Percentiles rank a stretch among this genome's conserved stretches.
These are phyloP conservation scores for Rhagium mordax DNA, from an alignment of 2,888 invertebrate species.

Conservation along the genomic window DNA sequence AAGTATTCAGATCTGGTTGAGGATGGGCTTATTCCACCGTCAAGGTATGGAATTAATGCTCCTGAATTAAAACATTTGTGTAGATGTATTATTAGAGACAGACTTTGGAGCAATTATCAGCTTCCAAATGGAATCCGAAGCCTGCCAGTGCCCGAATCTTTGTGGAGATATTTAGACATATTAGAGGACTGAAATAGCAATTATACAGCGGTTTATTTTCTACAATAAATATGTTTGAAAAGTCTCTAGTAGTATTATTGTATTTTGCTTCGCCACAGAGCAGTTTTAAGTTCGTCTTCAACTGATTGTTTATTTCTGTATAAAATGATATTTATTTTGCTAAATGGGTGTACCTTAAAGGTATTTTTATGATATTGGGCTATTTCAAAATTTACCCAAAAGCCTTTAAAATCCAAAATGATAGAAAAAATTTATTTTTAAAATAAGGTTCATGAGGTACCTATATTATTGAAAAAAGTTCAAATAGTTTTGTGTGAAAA, in stretches of 20 bases:
- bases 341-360: too few species aligned
- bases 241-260: neutral
- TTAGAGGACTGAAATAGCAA: constrained; percentile 75
- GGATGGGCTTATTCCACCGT: constrained; percentile 75
- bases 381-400: too few species aligned
- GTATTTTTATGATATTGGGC: too few species aligned
- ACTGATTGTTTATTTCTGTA: too few species aligned
- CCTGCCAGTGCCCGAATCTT: constrained; percentile 77
- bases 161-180: constrained; percentile 83
- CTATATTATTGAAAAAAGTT: too few species aligned
- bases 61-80: constrained; percentile 85
- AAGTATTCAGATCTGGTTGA: constrained; percentile 72
- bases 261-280: too few species aligned
- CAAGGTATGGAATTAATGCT: constrained; percentile 74
- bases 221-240: neutral
- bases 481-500: too few species aligned
- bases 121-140: constrained; percentile 82
- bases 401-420: too few species aligned
- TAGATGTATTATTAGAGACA: constrained; percentile 79
- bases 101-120: constrained; percentile 79
- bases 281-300: too few species aligned
- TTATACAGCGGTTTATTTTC: neutral
- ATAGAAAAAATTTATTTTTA: too few species aligned
- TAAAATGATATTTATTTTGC: too few species aligned
- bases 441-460: too few species aligned